phyloP scores from a whole-genome alignment of 2,113 vertebrate genomes.

The Todiramphus chloris region DNA sequence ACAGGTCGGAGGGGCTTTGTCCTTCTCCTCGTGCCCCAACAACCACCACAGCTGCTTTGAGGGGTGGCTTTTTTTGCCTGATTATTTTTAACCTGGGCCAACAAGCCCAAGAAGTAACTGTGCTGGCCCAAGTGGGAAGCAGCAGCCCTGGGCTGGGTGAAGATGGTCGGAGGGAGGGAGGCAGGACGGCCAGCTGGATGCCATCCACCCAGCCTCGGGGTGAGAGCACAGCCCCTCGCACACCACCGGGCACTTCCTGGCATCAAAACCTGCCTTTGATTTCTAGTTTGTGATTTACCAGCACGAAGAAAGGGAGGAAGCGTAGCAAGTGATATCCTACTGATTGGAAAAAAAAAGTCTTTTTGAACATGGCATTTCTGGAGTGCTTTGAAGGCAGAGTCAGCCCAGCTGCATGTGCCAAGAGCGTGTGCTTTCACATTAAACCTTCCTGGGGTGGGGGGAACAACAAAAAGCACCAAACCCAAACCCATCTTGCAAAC shows the following conservation, averaged over 20 bases:
- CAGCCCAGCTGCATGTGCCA: neutral
- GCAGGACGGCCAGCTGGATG: neutral
- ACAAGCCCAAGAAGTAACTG: neutral
- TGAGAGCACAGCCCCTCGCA: neutral
- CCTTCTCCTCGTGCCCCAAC: neutral
- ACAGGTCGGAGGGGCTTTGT: fast-evolving
- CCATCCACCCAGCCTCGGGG: fast-evolving
- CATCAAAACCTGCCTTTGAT: neutral
- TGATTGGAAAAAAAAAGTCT: fast-evolving
- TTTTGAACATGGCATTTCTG: neutral
- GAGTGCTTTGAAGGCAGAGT: neutral
- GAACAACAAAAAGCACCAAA: neutral
- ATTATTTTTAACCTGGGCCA: neutral
- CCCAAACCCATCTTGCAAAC: neutral
- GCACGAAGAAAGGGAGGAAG: neutral
- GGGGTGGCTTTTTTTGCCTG: neutral
- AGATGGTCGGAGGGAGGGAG: neutral
- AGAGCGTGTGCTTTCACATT: neutral
- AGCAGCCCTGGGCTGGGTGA: neutral
- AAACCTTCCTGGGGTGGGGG: neutral
- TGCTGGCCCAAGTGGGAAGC: neutral
- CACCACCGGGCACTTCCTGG: neutral
- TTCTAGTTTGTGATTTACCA: neutral
- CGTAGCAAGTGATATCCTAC: neutral
- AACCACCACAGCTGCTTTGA: neutral